phyloP scores from a whole-genome alignment of 2,797 vertebrate species.

The Hippoglossus hippoglossus region DNA sequence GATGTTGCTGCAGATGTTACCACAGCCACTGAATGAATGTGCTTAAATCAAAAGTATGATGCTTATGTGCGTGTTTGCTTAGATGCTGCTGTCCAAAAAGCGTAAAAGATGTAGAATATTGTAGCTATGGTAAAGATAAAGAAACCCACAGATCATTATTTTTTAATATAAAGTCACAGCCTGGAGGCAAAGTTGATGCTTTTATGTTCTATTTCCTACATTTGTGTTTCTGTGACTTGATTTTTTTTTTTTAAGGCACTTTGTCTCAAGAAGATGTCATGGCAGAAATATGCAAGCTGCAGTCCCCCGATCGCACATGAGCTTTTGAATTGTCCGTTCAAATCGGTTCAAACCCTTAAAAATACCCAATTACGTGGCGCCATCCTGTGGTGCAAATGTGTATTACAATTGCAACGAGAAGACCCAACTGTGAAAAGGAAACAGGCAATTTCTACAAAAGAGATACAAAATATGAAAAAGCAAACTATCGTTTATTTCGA shows the following conservation, averaged over 20 bases:
- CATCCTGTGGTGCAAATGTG: constrained; percentile 54
- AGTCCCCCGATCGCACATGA: not conserved
- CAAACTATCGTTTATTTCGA: constrained; percentile 64
- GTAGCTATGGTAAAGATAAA: not conserved
- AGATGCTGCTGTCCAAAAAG: not conserved
- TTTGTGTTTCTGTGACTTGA: too few species aligned
- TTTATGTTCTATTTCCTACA: not conserved
- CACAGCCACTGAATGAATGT: not conserved
- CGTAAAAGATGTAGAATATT: not conserved
- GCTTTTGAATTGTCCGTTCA: not conserved
- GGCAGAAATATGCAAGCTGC: not conserved
- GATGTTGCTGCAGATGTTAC: constrained; percentile 14
- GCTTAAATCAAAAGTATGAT: not conserved
- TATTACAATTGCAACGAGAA: not conserved
- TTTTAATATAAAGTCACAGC: not conserved
- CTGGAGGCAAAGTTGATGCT: not conserved
- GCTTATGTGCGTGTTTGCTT: not conserved
- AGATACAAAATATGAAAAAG: constrained; percentile 32
- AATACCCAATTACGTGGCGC: constrained; percentile 42
- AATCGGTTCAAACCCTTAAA: not conserved
- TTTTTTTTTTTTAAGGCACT: not conserved
- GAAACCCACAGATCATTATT: not conserved
- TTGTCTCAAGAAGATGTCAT: not conserved
- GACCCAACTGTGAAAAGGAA: too few species aligned
- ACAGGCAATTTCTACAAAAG: not conserved